These are phyloP conservation scores for Agapostemon virescens DNA, from an alignment of 2,888 invertebrate genomes.

Conservation along the genomic window DNA sequence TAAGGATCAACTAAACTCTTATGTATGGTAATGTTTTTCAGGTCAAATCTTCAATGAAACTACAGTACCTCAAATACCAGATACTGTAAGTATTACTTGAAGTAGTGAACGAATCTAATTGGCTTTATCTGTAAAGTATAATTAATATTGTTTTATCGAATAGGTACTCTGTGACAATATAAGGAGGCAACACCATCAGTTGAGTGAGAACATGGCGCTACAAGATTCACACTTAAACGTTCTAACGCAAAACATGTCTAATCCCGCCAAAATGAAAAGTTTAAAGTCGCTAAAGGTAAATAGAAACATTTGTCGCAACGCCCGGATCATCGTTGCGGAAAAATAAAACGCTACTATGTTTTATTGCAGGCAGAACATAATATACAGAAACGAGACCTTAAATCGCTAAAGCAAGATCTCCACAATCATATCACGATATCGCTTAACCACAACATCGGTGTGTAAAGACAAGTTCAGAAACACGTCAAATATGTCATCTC, in stretches of 20 bases:
- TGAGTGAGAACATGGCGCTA: conserved; percentile 72
- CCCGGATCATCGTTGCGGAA: not conserved
- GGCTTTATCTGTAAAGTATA: too few species aligned
- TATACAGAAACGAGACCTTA: conserved; percentile 77
- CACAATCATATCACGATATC: conserved; percentile 73
- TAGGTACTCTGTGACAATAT: conserved; percentile 71
- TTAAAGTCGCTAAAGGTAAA: conserved; percentile 72
- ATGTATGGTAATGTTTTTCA: conserved; percentile 56
- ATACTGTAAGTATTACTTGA: conserved; percentile 69
- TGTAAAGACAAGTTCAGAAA: conserved; percentile 59
- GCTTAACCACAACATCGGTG: conserved; percentile 73
- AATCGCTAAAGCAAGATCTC: conserved; percentile 78
- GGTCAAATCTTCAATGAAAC: conserved; percentile 66
- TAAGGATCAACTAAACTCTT: not conserved
- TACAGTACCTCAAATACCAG: conserved; percentile 65
- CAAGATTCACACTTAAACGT: conserved; percentile 74
- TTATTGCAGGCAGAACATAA: conserved; percentile 76
- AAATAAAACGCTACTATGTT: not conserved
- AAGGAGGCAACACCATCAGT: conserved; percentile 71
- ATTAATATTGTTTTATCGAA: conserved; percentile 49
- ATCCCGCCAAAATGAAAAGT: conserved; percentile 70
- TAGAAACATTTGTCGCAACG: not conserved
- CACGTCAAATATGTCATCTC: not conserved
- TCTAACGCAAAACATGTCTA: conserved; percentile 73
- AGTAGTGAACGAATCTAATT: not conserved